Evolutionary conservation across 2,888 invertebrate genomes (phyloP), one percentile per base, ranked within the genome.

Genomic region (Neoitamus cyanurus): DNA sequence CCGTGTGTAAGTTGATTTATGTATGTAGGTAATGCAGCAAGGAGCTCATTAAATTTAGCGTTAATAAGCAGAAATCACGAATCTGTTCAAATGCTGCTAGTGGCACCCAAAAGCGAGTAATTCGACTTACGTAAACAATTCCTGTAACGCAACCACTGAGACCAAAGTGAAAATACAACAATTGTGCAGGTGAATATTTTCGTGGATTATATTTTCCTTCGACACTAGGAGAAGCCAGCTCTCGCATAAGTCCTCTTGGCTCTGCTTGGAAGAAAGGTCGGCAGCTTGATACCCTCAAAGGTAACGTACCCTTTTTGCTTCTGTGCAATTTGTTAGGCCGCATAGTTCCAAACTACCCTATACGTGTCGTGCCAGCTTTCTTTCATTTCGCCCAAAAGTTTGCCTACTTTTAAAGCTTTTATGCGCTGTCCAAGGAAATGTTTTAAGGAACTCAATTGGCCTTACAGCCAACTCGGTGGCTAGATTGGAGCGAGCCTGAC

Each of bases 401-500:
- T 48, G 48, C 34, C 48, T 30, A 78, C 48, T 78, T 78, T 48
- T 5, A 31, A 78, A 78, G 78, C 78, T 78, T 78, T 78, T 78
- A 31, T 48, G 28, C 30, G 48, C 78, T 15, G 15, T 15, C 58
- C 78, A 31, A 58, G 30, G 78, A 48, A 34, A 58, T 30, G 58
- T 48, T 78, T 48, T 78, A 48, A 78, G 48, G 31, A 30, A 25
- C 46, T 31, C 58, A 78, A 78, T 48, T 28, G 46, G 75, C 36
- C 75, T 42, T 42, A 42, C 75, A 42, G 28, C 20, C 11, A 15
- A 73, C 20, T 73, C 31, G 73, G 15, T 34, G 15, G 20, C 58
- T 58, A 25, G 20, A 58, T 58, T 58, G 58, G 58, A 58, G 36
- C 36, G 46, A 42, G 75, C 28, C 37, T 42, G 75, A 11, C 28